Evolutionary conservation across 2,888 invertebrate genomes (phyloP).

Genomic region (Aphidoletes aphidimyza): DNA sequence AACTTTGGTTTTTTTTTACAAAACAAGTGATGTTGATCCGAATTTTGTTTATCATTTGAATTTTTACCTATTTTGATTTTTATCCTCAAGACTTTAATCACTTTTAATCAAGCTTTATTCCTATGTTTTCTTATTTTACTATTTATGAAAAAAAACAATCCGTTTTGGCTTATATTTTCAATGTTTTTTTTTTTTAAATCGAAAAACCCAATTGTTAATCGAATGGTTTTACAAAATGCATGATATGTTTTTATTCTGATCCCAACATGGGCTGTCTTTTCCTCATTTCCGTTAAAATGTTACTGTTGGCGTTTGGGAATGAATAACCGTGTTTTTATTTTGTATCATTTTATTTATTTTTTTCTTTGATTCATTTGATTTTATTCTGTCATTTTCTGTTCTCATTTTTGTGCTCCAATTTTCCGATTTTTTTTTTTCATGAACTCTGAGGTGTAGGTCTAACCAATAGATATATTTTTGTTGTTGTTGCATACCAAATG

Average conservation of each 20-base stretch:
- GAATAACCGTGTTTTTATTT: constrained; percentile 62
- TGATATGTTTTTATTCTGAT: background rate
- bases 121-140: too few species aligned
- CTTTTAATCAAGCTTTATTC: too few species aligned
- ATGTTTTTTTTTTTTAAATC: background rate
- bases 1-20: background rate
- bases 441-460: background rate
- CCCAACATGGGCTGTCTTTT: constrained; percentile 15
- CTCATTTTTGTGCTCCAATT: background rate
- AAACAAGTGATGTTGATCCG: background rate
- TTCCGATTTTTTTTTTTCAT: background rate
- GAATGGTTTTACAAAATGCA: too few species aligned
- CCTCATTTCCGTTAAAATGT: background rate
- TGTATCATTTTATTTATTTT: constrained; percentile 57
- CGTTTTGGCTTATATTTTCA: too few species aligned
- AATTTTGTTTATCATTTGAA: too few species aligned
- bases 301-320: constrained; percentile 65
- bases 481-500: background rate
- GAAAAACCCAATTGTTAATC: background rate
- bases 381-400: too few species aligned
- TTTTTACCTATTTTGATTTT: too few species aligned
- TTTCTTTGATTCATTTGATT: too few species aligned
- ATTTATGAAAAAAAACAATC: too few species aligned
- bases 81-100: too few species aligned
- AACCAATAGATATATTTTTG: background rate